Evolutionary conservation across 2,888 invertebrate genomes (phyloP), one percentile per base, ranked within the genome.

Genomic region (Torymus auratus): DNA sequence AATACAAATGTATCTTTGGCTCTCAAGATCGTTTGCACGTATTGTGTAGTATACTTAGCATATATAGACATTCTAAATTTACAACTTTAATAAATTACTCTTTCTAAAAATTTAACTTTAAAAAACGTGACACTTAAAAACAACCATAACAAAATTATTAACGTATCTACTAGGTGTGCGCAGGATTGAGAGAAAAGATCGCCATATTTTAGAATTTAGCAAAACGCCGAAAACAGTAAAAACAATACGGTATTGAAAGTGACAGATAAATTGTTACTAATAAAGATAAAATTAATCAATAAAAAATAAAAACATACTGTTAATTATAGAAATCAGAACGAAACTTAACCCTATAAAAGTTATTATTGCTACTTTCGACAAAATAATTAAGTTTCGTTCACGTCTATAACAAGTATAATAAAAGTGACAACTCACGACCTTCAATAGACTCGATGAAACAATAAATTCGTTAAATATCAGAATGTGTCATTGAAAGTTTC

Each of bases 211-310:
- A 53, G 55, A 62, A 72, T 72, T 72, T 72, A 4, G 14, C 53
- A 15, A 72, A 62, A 15, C 13, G 52, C 62, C n/a, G 14, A 61
- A 71, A 61, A 58, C 12, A 41, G 17, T 58, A 60, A 13, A 69
- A 17, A 7, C 60, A 17, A 20, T 20, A 20, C 28, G 23, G 4
- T 55, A 64, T 41, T 64, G 41, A 64, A 7, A 41, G 0, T 20
- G 10, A 61, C 1, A n/a, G 13, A 28, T 61, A 61, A 61, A 61
- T 23, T 41, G 7, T 41, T 23, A 20, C 52, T 52, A 68, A 14
- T 14, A 17, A 53, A n/a, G 28, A n/a, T 11, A 56, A 56, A 55
- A n/a, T 52, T 12, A 70, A 50, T 70, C 17, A 1, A 20, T 20
- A 20, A 11, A 62, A 73, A 11, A 15, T 13, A 15, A 7, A 61